Base-by-base conservation (phyloP, 2,797 vertebrate genomes). In the Benthosema pterotum region DNA sequence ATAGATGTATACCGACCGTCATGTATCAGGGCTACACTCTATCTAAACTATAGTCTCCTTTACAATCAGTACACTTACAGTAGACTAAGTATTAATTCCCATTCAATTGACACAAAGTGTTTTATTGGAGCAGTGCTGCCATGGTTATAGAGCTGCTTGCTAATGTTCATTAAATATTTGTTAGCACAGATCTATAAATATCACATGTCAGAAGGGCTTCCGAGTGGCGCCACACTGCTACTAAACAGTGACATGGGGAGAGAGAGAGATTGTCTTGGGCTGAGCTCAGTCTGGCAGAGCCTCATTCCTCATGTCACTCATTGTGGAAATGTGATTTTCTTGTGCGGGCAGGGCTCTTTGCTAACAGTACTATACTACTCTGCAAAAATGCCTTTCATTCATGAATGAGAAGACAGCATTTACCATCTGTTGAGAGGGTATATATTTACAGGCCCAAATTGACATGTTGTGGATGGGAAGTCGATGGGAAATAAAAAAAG, bases 131-230 rank as follows among this genome's bases (percentile, higher is more conserved):
- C 54, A 65, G 69, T 73, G 32, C 69, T 82, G 74, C 73, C 77
- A 83, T 81, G 32, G 78, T 77, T 81, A n/a, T n/a, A 54, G 77
- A 84, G 81, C 72, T 87, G 81, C 81, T 85, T 79, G 84, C 84
- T 87, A 90, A 91, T 90, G 89, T 91, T 93, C 90, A 93, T 93
- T 91, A 92, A 93, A 93, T 93, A 93, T 93, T 92, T 93, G 90
- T 93, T 88, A 92, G 88, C 79, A 80, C 75, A 82, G 87, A 89
- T 92, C 90, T 91, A 92, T 91, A 92, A 93, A 92, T 92, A 93
- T 91, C 88, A 85, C 88, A 89, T 92, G 91, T 92, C 90, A 83
- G 84, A 88, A 83, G 83, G 87, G 82, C 86, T 90, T 89, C 77
- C 83, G 87, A 87, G 87, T 61, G 89, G 90, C 88, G 86, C 90